Conservation (phyloP, 1,140 invertebrate genomes). For the Spodoptera frugiperda region DNA sequence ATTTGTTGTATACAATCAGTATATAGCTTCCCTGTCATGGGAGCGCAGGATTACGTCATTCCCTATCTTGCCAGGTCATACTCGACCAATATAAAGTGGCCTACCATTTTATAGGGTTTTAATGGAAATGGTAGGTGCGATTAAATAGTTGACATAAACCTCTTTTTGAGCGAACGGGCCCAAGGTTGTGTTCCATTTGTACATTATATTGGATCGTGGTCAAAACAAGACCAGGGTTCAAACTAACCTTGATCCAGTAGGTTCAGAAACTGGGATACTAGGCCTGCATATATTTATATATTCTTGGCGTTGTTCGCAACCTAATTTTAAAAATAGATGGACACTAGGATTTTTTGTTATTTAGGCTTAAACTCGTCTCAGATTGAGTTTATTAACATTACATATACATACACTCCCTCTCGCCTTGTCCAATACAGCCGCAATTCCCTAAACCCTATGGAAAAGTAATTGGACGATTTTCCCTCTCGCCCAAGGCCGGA, state of each 20-base stretch:
- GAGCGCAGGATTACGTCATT: conserved; percentile 44
- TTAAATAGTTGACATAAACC: conserved; percentile 39
- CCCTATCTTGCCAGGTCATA: conserved; percentile 43
- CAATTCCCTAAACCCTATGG: too few species aligned
- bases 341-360: too few species aligned
- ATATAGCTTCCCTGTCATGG: conserved; percentile 1
- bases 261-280: conserved; percentile 3
- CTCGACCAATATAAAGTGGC: conserved; percentile 40
- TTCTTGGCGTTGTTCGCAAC: neutral
- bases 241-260: conserved; percentile 34
- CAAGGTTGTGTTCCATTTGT: conserved; percentile 47
- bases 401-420: too few species aligned
- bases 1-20: neutral
- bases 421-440: too few species aligned
- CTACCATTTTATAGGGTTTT: conserved; percentile 14
- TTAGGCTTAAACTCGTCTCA: too few species aligned
- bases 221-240: conserved; percentile 9
- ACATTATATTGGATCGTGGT: conserved; percentile 41
- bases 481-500: too few species aligned
- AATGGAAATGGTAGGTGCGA: conserved; percentile 10
- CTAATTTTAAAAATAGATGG: neutral
- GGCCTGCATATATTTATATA: neutral
- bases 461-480: too few species aligned
- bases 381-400: too few species aligned
- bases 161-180: conserved; percentile 39